Conservation (phyloP, 2,113 vertebrate genomes). For the Callipepla squamata region DNA sequence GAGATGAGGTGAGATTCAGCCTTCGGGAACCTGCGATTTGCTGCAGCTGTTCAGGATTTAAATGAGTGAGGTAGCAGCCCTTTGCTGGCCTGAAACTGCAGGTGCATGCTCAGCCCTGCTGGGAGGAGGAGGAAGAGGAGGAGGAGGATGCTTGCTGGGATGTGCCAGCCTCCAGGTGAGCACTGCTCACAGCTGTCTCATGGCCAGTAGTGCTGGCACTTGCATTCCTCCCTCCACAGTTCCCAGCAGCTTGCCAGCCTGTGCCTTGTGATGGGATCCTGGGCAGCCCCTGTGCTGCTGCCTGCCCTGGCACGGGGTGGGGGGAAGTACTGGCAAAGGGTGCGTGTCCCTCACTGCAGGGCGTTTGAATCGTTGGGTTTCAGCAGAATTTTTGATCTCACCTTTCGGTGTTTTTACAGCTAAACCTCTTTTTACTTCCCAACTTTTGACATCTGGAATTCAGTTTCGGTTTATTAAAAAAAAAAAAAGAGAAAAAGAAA, state of each 20-base stretch:
- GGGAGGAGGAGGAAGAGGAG: not conserved
- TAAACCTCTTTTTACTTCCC: conserved; percentile 64
- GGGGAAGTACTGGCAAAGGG: not conserved
- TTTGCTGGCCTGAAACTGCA: not conserved
- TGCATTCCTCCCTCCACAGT: not conserved
- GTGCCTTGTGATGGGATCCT: not conserved
- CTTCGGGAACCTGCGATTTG: not conserved
- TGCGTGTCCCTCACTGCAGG: not conserved
- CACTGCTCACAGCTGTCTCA: rapidly evolving
- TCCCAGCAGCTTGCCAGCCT: not conserved
- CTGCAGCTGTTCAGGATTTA: not conserved
- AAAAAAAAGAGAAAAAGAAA: not conserved
- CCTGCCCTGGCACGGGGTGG: not conserved
- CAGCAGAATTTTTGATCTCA: conserved; percentile 60
- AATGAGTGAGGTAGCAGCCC: not conserved
- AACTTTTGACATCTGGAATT: conserved; percentile 68
- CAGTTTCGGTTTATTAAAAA: conserved; percentile 54
- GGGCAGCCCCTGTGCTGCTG: not conserved
- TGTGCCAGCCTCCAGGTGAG: not conserved
- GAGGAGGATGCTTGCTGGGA: not conserved
- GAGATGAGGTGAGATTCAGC: not conserved
- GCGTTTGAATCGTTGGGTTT: conserved; percentile 33
- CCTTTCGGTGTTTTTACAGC: conserved; percentile 64
- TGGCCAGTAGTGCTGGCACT: rapidly evolving
- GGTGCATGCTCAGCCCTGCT: not conserved